Percentiles rank a stretch among this genome's conserved stretches.
These are phyloP conservation scores for Denticeps clupeoides DNA, from an alignment of 2,797 vertebrate genomes.

Conservation along the genomic window DNA sequence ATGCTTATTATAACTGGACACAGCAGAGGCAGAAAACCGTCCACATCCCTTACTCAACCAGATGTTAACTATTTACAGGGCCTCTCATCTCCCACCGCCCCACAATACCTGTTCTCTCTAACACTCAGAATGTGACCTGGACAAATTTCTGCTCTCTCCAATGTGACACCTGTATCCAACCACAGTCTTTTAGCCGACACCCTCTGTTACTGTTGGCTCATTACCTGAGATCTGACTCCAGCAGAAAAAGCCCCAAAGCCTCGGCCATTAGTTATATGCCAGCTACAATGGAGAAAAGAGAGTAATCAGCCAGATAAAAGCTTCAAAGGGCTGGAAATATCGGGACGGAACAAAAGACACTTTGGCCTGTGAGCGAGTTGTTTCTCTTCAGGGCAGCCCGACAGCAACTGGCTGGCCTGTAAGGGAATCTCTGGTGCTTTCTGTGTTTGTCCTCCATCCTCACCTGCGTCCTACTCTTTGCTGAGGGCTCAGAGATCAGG, in stretches of 20 bases:
- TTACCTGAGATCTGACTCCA: conserved; percentile 31
- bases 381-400: conserved; percentile 36
- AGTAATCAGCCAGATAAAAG: conserved; percentile 35
- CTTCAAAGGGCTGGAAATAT: conserved; percentile 53
- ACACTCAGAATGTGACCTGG: neutral
- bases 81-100: too few species aligned
- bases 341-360: conserved; percentile 45
- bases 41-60: too few species aligned
- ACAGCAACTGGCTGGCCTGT: conserved; percentile 36
- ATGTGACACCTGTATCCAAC: neutral
- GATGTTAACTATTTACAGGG: too few species aligned
- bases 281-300: conserved; percentile 45
- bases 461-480: conserved; percentile 27
- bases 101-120: neutral
- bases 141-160: neutral
- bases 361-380: conserved; percentile 18
- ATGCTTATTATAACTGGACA: too few species aligned
- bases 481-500: conserved; percentile 36
- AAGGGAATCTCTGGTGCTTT: conserved; percentile 44
- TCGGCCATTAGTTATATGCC: conserved; percentile 47
- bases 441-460: conserved; percentile 39
- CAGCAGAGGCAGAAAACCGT: too few species aligned
- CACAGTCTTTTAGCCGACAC: neutral
- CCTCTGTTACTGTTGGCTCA: neutral
- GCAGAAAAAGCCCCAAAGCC: conserved; percentile 30